Evolutionary conservation across 2,888 invertebrate species (phyloP).

Genomic region (Phaonia tiefii): DNA sequence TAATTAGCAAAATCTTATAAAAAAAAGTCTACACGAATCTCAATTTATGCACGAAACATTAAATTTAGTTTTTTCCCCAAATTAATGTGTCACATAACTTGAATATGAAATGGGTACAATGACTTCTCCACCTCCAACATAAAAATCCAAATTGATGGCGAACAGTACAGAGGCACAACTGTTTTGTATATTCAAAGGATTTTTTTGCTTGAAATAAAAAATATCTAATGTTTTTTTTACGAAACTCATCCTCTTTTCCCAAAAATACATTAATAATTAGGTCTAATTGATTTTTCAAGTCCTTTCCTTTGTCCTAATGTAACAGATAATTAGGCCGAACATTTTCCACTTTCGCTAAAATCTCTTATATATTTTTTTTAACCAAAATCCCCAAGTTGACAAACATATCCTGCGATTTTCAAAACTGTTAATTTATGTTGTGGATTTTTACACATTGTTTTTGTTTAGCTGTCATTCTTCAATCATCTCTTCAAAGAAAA

Average conservation of each 20-base stretch:
- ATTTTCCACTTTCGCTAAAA: background rate
- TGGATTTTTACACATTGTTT: conserved; percentile 9
- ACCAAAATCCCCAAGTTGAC: conserved; percentile 6
- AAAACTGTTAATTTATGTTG: background rate
- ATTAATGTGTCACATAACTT: conserved; percentile 6
- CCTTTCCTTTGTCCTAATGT: background rate
- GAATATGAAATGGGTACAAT: conserved; percentile 9
- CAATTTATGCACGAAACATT: background rate
- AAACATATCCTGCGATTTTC: background rate
- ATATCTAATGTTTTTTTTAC: too few species aligned
- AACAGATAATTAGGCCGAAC: background rate
- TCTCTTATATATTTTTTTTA: background rate
- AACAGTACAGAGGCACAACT: too few species aligned
- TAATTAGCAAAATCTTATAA: conserved; percentile 3
- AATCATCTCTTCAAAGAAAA: conserved; percentile 35
- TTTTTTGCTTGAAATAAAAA: too few species aligned
- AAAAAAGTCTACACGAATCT: too few species aligned
- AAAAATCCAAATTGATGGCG: too few species aligned
- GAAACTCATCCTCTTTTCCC: too few species aligned
- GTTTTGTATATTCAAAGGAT: too few species aligned
- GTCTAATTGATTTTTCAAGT: conserved; percentile 14
- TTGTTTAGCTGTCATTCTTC: conserved; percentile 56
- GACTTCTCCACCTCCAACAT: background rate
- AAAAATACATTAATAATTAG: conserved; percentile 18
- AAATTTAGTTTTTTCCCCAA: background rate